phyloP scores from a whole-genome alignment of 92 coral and sea anemone species.

The Pocillopora grandis region DNA sequence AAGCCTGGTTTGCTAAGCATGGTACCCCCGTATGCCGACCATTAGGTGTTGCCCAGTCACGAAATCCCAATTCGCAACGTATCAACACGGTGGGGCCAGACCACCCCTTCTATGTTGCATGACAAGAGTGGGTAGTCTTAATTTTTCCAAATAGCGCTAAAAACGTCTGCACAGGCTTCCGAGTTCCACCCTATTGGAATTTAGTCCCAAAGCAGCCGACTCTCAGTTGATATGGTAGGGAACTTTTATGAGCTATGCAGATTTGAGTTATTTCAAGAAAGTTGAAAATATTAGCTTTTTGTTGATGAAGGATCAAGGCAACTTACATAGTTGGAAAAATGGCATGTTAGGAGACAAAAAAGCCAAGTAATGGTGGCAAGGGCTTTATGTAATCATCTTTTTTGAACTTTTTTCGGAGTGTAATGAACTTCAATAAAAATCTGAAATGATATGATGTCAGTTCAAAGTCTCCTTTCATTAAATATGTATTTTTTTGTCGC shows the following conservation, averaged over 20 bases:
- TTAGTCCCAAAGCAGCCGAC: neutral
- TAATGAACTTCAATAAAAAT: neutral
- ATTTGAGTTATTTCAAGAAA: constrained; percentile 5
- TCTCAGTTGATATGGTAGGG: constrained; percentile 5
- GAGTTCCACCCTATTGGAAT: neutral
- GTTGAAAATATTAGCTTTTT: constrained; percentile 17
- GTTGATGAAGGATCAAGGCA: neutral
- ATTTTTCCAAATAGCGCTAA: neutral
- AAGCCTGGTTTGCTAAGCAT: too few species aligned
- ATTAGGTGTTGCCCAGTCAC: too few species aligned
- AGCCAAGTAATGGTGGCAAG: constrained; percentile 16
- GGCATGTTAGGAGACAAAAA: constrained; percentile 14
- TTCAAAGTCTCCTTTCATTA: neutral
- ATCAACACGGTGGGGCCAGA: too few species aligned
- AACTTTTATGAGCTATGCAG: constrained; percentile 9
- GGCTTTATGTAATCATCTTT: constrained; percentile 12
- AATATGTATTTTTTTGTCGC: constrained; percentile 23
- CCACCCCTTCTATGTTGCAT: constrained; percentile 30
- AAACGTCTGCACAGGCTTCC: constrained; percentile 15
- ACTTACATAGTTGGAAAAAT: neutral
- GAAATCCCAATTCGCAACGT: too few species aligned
- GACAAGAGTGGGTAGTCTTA: constrained; percentile 10
- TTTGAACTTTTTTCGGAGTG: constrained; percentile 14
- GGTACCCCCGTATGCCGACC: too few species aligned
- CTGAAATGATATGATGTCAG: constrained; percentile 23